Evolutionary conservation across 2,888 invertebrate species (phyloP).

Genomic region (Actias luna): DNA sequence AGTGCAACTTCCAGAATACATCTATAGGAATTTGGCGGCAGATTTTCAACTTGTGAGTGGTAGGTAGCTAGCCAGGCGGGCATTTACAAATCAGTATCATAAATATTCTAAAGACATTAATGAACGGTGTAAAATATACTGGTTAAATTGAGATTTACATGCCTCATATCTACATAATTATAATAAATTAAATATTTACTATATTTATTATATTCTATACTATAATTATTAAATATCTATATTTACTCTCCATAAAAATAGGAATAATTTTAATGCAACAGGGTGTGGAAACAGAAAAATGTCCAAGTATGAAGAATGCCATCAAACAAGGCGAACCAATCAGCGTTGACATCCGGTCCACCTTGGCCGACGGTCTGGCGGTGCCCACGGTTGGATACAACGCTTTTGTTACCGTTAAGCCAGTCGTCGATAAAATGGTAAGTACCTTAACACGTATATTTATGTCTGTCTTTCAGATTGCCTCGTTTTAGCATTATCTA

Average conservation of each 20-base stretch:
- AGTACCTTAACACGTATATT: slow-evolving; percentile 23
- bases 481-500: too few species aligned
- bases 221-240: too few species aligned
- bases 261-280: slow-evolving; percentile 39
- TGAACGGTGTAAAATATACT: too few species aligned
- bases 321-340: slow-evolving; percentile 86
- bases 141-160: too few species aligned
- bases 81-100: too few species aligned
- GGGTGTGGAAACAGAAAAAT: slow-evolving; percentile 96
- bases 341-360: slow-evolving; percentile 85
- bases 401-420: slow-evolving; percentile 87
- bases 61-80: too few species aligned
- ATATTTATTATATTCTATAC: too few species aligned
- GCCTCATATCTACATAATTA: background rate
- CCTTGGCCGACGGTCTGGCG: slow-evolving; percentile 93
- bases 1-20: too few species aligned
- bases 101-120: too few species aligned
- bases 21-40: too few species aligned
- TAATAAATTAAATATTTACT: background rate
- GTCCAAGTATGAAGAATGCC: slow-evolving; percentile 91
- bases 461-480: too few species aligned
- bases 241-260: background rate
- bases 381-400: slow-evolving; percentile 94
- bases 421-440: slow-evolving; percentile 89
- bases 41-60: too few species aligned